These are phyloP conservation scores for Lutjanus argentimaculatus DNA, from an alignment of 2,797 vertebrate species.

Conservation along the genomic window DNA sequence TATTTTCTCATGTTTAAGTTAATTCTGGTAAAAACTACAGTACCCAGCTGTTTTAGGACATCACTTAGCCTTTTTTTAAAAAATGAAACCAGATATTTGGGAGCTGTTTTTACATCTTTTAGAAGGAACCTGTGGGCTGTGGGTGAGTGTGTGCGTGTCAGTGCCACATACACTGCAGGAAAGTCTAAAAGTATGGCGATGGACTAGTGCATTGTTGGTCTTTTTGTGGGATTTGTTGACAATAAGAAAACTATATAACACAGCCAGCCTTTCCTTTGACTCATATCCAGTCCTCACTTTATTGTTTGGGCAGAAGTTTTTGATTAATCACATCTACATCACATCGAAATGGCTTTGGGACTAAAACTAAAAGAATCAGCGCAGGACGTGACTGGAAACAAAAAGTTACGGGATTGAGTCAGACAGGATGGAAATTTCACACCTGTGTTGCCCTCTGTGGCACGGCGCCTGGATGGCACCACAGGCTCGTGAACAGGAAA, in stretches of 20 bases:
- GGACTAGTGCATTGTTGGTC: not conserved
- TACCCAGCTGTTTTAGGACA: not conserved
- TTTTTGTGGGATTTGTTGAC: conserved; percentile 18
- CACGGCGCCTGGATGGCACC: not conserved
- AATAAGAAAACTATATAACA: not conserved
- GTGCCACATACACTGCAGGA: not conserved
- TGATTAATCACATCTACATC: not conserved
- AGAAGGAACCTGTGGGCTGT: not conserved
- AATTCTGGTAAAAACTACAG: not conserved
- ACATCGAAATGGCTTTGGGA: not conserved
- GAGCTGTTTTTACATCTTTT: not conserved
- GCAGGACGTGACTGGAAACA: not conserved
- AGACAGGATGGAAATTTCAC: conserved; percentile 14
- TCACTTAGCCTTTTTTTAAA: not conserved
- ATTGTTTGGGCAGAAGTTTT: not conserved
- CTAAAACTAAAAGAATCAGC: not conserved
- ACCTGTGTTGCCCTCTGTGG: conserved; percentile 18
- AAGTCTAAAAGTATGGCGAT: no score
- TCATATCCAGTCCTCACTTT: not conserved
- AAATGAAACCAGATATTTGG: not conserved
- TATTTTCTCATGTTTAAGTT: not conserved
- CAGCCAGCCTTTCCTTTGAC: conserved; percentile 1
- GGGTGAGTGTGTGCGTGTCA: not conserved
- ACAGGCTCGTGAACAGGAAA: conserved; percentile 6
- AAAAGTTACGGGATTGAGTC: conserved; percentile 15